Evolutionary conservation across 2,888 invertebrate species (phyloP).

Genomic region (Pycnomerus fuliginosus): DNA sequence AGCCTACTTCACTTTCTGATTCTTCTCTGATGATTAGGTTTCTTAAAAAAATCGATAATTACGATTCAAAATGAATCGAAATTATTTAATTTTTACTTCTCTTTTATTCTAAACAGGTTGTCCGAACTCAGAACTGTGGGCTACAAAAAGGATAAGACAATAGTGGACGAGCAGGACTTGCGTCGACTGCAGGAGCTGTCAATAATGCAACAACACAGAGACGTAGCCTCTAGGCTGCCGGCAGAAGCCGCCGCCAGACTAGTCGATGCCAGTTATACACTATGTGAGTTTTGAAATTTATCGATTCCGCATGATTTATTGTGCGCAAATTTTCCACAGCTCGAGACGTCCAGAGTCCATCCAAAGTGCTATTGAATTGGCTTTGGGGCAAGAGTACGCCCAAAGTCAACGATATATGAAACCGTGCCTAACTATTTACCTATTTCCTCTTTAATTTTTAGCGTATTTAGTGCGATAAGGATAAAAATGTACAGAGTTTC

Average conservation of each 20-base stretch:
- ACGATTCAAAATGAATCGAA: too few relatives aligned
- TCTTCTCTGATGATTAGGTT: too few relatives aligned
- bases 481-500: slow-evolving; percentile 14
- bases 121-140: slow-evolving; percentile 73
- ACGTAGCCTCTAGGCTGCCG: slow-evolving; percentile 68
- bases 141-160: slow-evolving; percentile 72
- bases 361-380: slow-evolving; percentile 79
- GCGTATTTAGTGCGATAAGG: slow-evolving; percentile 9
- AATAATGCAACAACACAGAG: slow-evolving; percentile 66
- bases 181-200: slow-evolving; percentile 72
- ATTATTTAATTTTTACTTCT: too few relatives aligned
- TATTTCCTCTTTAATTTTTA: slow-evolving; percentile 2
- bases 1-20: too few relatives aligned
- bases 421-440: slow-evolving; percentile 28
- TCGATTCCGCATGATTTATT: slow-evolving; percentile 18
- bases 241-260: slow-evolving; percentile 72
- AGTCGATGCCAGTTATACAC: slow-evolving; percentile 68
- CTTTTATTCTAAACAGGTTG: slow-evolving; percentile 61
- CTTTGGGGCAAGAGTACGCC: slow-evolving; percentile 74
- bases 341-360: slow-evolving; percentile 76
- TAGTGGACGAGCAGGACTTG: slow-evolving; percentile 74
- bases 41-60: too few relatives aligned
- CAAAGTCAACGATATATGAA: slow-evolving; percentile 55
- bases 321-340: slow-evolving; percentile 61
- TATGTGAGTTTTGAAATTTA: slow-evolving; percentile 61